These are phyloP conservation scores for Diaperis boleti DNA, from an alignment of 2,888 invertebrate species.

Conservation along the genomic window DNA sequence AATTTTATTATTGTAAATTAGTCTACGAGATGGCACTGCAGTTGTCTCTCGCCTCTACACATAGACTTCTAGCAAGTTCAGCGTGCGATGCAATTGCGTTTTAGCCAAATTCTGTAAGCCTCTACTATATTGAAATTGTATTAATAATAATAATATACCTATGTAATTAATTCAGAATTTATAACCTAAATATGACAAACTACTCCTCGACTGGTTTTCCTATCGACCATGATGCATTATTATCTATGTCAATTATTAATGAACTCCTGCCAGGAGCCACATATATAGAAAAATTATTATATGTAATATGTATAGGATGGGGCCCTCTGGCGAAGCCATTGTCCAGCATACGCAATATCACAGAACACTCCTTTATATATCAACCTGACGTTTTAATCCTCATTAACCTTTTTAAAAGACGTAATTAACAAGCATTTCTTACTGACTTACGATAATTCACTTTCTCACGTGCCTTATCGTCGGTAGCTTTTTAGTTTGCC, in stretches of 20 bases:
- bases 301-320: constrained; percentile 31
- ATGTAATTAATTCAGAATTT: too few species aligned
- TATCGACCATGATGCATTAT: constrained; percentile 46
- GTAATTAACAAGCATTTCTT: constrained; percentile 28
- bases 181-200: constrained; percentile 3
- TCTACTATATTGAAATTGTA: too few species aligned
- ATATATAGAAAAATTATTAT: constrained; percentile 52
- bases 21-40: too few species aligned
- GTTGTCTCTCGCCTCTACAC: too few species aligned
- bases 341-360: constrained; percentile 23
- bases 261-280: constrained; percentile 52
- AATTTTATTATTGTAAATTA: too few species aligned
- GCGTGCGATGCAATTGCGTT: too few species aligned
- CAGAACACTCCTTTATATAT: constrained; percentile 7
- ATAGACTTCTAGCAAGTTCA: too few species aligned
- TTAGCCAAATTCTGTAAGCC: too few species aligned
- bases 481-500: constrained; percentile 2
- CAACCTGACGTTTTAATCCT: neutral
- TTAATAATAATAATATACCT: too few species aligned
- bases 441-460: constrained; percentile 1
- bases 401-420: constrained; percentile 19
- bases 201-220: constrained; percentile 42
- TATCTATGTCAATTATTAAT: constrained; percentile 51
- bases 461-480: constrained; percentile 7
- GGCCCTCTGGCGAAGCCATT: constrained; percentile 6